A percentile compares a stretch with the other conserved stretches of the same genome.
Conservation (phyloP, 2,888 invertebrate species). For the Tetrapedia diversipes region DNA sequence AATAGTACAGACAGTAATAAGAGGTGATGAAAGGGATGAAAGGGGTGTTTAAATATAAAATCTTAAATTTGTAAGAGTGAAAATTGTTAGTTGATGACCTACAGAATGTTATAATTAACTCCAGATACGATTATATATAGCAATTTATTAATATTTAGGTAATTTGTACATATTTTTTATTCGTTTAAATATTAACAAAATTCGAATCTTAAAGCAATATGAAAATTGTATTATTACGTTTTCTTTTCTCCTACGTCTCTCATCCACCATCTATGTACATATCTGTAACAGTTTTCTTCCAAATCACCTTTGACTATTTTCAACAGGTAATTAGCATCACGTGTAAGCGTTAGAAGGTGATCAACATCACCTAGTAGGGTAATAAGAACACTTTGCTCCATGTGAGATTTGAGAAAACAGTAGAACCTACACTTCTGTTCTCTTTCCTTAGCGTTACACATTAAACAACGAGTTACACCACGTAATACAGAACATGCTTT, state of each 20-base stretch:
- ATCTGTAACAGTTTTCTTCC: neutral
- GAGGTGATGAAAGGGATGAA: constrained; percentile 11
- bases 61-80: too few relatives aligned
- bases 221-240: too few relatives aligned
- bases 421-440: constrained; percentile 5
- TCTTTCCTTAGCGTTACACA: neutral
- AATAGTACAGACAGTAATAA: neutral
- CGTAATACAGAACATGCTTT: constrained; percentile 59
- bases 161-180: too few relatives aligned
- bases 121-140: too few relatives aligned
- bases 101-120: too few relatives aligned
- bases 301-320: too few relatives aligned
- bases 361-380: constrained; percentile 4
- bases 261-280: neutral
- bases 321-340: constrained; percentile 1
- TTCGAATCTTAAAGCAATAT: too few relatives aligned
- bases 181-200: too few relatives aligned
- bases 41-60: too few relatives aligned
- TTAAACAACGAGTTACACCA: constrained; percentile 28
- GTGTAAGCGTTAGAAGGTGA: neutral
- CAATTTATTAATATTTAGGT: too few relatives aligned
- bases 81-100: too few relatives aligned
- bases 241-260: too few relatives aligned
- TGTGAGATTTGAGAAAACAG: constrained; percentile 6
- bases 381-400: constrained; percentile 13